A percentile compares a stretch with the other conserved stretches of the same genome.
Evolutionary conservation across 1,140 invertebrate genomes (phyloP).

Genomic region (Drosophila aff.): DNA sequence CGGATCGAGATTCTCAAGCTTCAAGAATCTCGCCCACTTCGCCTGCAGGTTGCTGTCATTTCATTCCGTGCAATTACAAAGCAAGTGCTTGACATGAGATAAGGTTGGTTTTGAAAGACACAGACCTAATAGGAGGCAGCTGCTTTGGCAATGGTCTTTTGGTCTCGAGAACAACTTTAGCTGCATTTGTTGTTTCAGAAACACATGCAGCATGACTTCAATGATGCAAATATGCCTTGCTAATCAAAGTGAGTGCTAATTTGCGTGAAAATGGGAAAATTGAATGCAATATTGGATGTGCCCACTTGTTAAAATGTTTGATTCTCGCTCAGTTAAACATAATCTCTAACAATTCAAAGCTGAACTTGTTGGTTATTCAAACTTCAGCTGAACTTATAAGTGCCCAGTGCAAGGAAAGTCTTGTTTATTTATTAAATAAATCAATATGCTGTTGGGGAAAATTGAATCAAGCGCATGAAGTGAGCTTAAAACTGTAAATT

Average conservation of each 20-base stretch:
- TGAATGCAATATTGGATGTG: background rate
- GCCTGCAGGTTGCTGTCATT: slow-evolving; percentile 15
- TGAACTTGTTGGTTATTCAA: background rate
- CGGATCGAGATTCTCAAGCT: background rate
- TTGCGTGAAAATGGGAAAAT: background rate
- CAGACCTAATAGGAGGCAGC: slow-evolving; percentile 1
- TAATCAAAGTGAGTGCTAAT: background rate
- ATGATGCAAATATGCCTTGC: background rate
- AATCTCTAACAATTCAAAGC: background rate
- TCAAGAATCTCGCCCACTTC: slow-evolving; percentile 17
- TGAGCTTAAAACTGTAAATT: background rate
- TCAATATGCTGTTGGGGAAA: background rate
- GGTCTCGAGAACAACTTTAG: slow-evolving; percentile 1
- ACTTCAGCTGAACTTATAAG: background rate
- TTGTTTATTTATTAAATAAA: background rate
- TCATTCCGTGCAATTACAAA: slow-evolving; percentile 35
- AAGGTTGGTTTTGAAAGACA: slow-evolving; percentile 16
- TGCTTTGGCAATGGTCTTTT: background rate
- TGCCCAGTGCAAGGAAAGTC: too few relatives aligned
- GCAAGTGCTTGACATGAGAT: slow-evolving; percentile 21
- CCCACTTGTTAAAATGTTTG: too few relatives aligned
- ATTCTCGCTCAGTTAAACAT: background rate
- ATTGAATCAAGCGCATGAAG: too few relatives aligned
- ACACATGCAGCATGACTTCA: background rate
- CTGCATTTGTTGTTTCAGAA: slow-evolving; percentile 12